Evolutionary conservation across 2,113 vertebrate genomes (phyloP).

Genomic region (Mobula birostris): DNA sequence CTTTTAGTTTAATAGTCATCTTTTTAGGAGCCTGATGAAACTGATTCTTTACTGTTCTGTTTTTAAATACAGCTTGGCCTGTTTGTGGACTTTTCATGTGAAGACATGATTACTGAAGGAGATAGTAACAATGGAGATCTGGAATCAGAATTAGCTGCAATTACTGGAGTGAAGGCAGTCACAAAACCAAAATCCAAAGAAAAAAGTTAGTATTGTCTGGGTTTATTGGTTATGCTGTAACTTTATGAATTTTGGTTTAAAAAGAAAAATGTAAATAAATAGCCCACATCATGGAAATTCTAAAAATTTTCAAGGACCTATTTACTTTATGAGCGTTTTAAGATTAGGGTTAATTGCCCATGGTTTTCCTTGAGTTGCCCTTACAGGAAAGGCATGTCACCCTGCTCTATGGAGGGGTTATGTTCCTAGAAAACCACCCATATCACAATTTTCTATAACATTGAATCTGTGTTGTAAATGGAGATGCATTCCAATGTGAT

Average conservation of each 20-base stretch:
- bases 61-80: slow-evolving; percentile 71
- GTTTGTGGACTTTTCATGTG: slow-evolving; percentile 74
- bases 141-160: slow-evolving; percentile 82
- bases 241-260: not conserved
- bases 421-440: too few relatives aligned
- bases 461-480: too few relatives aligned
- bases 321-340: not conserved
- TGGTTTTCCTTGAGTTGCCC: not conserved
- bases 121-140: slow-evolving; percentile 71
- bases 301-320: not conserved
- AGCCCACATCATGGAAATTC: not conserved
- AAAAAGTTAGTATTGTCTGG: slow-evolving; percentile 60
- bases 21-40: not conserved
- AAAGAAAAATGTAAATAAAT: not conserved
- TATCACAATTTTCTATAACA: too few relatives aligned
- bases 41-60: not conserved
- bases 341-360: not conserved
- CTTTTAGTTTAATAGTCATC: not conserved
- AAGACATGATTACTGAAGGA: slow-evolving; percentile 69
- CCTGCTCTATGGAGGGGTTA: too few relatives aligned
- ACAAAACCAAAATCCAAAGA: slow-evolving; percentile 57
- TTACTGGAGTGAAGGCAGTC: slow-evolving; percentile 61
- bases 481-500: too few relatives aligned
- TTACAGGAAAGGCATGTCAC: not conserved
- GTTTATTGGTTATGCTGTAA: not conserved